These are phyloP conservation scores for Atta colombica DNA, from an alignment of 1,140 invertebrate species.

Conservation along the genomic window DNA sequence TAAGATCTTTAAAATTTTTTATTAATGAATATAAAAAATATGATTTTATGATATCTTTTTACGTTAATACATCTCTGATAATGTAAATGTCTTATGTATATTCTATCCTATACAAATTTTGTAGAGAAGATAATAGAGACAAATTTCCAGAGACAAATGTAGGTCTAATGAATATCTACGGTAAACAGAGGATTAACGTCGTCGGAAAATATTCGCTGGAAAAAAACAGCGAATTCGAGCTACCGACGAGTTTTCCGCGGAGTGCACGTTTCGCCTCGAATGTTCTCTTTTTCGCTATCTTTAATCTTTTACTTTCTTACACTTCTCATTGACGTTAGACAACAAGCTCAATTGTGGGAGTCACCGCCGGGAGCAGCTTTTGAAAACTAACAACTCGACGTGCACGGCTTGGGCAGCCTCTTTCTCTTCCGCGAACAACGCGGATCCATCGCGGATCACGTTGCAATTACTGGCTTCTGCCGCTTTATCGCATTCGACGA, in stretches of 20 bases:
- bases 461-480: not conserved
- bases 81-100: not conserved
- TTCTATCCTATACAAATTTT: not conserved
- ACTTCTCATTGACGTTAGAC: not conserved
- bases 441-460: not conserved
- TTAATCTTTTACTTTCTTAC: slow-evolving; percentile 22
- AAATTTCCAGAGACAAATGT: slow-evolving; percentile 4
- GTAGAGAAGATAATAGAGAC: not conserved
- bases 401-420: slow-evolving; percentile 28
- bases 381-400: slow-evolving; percentile 1
- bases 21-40: not conserved
- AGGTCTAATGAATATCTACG: not conserved
- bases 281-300: slow-evolving; percentile 24
- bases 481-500: slow-evolving; percentile 5
- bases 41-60: not conserved
- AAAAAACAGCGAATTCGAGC: not conserved
- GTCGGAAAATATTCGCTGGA: not conserved
- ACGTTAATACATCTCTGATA: not conserved
- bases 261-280: slow-evolving; percentile 37
- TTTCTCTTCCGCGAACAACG: slow-evolving; percentile 1
- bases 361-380: slow-evolving; percentile 16
- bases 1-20: not conserved
- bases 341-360: not conserved
- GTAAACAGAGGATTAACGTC: slow-evolving; percentile 9
- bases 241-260: slow-evolving; percentile 4